phyloP scores from a whole-genome alignment of 2,797 vertebrate genomes.

The Phaenicophaeus curvirostris region DNA sequence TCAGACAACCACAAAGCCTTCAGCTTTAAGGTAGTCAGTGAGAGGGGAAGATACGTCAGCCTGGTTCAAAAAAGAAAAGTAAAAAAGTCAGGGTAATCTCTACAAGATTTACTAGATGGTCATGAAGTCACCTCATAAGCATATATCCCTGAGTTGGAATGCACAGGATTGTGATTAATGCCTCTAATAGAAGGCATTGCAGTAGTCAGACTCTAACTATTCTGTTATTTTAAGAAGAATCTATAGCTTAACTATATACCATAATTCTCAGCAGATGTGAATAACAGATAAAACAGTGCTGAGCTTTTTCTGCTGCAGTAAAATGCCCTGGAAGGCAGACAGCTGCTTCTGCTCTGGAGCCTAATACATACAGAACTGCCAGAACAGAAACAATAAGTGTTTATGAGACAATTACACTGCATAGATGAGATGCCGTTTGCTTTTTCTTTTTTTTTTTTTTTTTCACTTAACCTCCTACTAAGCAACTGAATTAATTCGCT shows the following conservation, averaged over 20 bases:
- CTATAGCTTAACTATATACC: neutral
- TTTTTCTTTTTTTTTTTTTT: neutral
- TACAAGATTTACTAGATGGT: neutral
- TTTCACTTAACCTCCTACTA: neutral
- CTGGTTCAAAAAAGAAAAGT: constrained; percentile 72
- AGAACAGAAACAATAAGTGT: neutral
- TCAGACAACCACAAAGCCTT: constrained; percentile 98
- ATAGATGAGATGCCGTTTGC: neutral
- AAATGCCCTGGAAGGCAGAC: neutral
- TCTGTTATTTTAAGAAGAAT: neutral
- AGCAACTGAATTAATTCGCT: neutral
- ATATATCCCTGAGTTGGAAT: neutral
- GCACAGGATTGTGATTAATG: neutral
- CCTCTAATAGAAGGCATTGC: neutral
- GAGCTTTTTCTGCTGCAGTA: neutral
- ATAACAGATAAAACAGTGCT: neutral
- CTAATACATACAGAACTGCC: neutral
- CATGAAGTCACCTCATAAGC: neutral
- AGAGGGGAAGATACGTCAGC: constrained; percentile 88
- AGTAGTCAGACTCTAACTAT: neutral
- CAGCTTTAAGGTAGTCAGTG: constrained; percentile 88
- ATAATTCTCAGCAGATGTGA: neutral
- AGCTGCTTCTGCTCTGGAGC: neutral
- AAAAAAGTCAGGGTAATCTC: neutral
- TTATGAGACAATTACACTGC: neutral